These are phyloP conservation scores for Sarotherodon lohbergeri DNA, from an alignment of 2,113 vertebrate genomes.

Conservation along the genomic window DNA sequence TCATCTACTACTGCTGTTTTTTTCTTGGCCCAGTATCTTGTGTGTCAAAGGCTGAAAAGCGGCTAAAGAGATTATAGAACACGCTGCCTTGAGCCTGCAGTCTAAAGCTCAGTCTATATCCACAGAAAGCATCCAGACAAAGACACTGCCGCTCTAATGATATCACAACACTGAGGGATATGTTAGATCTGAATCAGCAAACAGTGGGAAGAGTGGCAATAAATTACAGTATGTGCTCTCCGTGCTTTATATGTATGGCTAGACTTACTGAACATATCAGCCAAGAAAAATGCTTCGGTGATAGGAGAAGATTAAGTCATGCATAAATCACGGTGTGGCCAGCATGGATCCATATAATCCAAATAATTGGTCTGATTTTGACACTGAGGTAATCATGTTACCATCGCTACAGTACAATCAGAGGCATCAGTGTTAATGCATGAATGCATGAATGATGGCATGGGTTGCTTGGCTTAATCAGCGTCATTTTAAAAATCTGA, in stretches of 20 bases:
- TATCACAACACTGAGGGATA: background rate
- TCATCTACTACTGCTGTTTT: background rate
- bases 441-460: background rate
- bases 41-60: slow-evolving; percentile 54
- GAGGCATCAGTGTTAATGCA: background rate
- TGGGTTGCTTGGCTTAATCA: background rate
- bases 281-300: background rate
- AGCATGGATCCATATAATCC: background rate
- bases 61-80: slow-evolving; percentile 52
- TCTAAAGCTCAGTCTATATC: slow-evolving; percentile 38
- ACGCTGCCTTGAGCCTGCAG: slow-evolving; percentile 28
- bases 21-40: slow-evolving; percentile 29
- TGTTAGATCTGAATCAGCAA: slow-evolving; percentile 13
- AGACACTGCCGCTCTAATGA: slow-evolving; percentile 20
- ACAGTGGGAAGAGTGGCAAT: background rate
- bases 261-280: background rate
- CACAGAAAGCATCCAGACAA: slow-evolving; percentile 22
- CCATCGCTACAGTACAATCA: background rate
- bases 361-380: background rate
- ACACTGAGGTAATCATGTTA: background rate
- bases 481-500: background rate
- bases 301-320: background rate
- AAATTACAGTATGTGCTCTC: background rate
- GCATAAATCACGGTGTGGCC: background rate
- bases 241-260: background rate